Conservation (phyloP, 2,797 vertebrate genomes). For the Anguilla megastoma region DNA sequence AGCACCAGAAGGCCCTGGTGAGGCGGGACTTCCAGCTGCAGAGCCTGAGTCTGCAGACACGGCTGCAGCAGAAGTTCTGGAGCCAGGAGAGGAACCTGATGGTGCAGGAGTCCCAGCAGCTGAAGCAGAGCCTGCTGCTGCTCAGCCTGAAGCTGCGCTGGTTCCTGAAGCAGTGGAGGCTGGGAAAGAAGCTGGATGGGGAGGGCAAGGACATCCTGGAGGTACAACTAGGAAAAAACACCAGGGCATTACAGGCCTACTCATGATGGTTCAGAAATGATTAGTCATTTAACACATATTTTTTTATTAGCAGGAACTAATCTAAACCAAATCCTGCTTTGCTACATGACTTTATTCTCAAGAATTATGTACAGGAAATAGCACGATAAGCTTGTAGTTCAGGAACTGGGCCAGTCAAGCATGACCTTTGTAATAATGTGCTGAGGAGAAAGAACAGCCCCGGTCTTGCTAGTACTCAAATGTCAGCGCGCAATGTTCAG, state of each 20-base stretch:
- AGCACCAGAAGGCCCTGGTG: constrained; percentile 91
- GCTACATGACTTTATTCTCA: neutral
- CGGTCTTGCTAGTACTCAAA: neutral
- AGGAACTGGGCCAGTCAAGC: neutral
- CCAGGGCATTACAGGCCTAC: neutral
- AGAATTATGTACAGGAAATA: neutral
- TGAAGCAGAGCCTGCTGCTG: constrained; percentile 90
- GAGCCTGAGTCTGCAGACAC: constrained; percentile 89
- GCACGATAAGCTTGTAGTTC: neutral
- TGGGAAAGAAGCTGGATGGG: constrained; percentile 83
- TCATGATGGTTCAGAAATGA: neutral
- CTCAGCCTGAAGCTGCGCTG: constrained; percentile 96
- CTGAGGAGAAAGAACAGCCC: neutral
- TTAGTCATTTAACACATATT: neutral
- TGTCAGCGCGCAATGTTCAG: neutral
- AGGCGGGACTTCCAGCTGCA: constrained; percentile 92
- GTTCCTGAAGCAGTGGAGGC: constrained; percentile 94
- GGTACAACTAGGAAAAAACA: constrained; percentile 64
- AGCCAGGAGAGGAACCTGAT: constrained; percentile 91
- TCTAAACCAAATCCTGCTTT: neutral
- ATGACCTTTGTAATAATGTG: constrained; percentile 1
- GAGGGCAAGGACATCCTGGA: constrained; percentile 89
- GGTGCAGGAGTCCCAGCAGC: constrained; percentile 93
- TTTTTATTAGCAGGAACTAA: neutral
- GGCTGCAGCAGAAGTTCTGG: constrained; percentile 94